A percentile compares a stretch with the other conserved stretches of the same genome.
Conservation (phyloP, 64 coral and sea anemone genomes). For the Anthopleura sola region DNA sequence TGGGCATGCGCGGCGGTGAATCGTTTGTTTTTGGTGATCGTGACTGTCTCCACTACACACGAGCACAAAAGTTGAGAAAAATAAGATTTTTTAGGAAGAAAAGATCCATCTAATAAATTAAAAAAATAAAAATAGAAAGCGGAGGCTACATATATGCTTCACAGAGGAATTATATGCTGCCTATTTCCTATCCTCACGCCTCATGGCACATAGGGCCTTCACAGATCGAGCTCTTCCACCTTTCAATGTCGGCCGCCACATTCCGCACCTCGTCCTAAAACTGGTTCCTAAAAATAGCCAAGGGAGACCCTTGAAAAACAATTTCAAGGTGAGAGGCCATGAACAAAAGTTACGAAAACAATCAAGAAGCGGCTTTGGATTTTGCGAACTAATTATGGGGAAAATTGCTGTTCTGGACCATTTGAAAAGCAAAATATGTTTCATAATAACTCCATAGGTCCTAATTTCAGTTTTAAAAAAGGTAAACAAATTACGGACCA, state of each 20-base stretch:
- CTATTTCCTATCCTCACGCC: too few relatives aligned
- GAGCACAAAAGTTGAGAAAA: constrained; percentile 36
- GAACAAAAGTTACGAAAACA: not conserved
- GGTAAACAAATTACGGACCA: not conserved
- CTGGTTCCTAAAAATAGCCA: too few relatives aligned
- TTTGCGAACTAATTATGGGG: not conserved
- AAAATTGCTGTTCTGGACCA: not conserved
- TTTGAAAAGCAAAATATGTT: not conserved
- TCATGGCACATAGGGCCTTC: too few relatives aligned
- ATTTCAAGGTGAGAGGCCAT: constrained; percentile 12
- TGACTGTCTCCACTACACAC: constrained; percentile 37
- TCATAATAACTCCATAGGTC: not conserved
- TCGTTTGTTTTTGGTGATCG: constrained; percentile 67
- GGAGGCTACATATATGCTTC: too few relatives aligned
- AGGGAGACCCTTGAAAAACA: constrained; percentile 2
- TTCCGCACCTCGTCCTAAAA: too few relatives aligned
- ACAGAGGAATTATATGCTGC: too few relatives aligned
- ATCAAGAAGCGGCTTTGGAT: not conserved
- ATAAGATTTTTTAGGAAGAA: constrained; percentile 56
- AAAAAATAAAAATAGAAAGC: too few relatives aligned
- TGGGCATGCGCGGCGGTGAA: constrained; percentile 69
- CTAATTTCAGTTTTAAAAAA: not conserved
- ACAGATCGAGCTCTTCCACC: too few relatives aligned
- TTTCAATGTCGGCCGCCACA: too few relatives aligned
- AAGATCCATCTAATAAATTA: not conserved